Evolutionary conservation across 2,113 vertebrate genomes (phyloP).

Genomic region (Sinocyclocheilus rhinocerous): DNA sequence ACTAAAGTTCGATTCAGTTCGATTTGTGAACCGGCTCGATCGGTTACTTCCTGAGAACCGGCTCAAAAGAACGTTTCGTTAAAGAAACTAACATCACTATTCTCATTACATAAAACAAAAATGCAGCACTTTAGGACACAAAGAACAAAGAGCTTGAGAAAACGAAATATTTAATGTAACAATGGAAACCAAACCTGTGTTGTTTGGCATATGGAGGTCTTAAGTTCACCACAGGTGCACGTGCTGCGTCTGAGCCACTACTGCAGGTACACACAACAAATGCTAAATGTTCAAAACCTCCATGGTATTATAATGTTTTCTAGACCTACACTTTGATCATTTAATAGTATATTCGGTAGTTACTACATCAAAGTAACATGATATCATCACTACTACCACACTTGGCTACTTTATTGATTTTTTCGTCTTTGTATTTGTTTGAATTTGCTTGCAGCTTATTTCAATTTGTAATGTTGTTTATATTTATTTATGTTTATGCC

Average conservation of each 20-base stretch:
- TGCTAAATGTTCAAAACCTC: background rate
- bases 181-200: background rate
- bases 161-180: background rate
- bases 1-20: too few species aligned
- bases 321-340: background rate
- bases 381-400: too few species aligned
- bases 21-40: too few species aligned
- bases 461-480: background rate
- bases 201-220: background rate
- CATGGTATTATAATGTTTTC: background rate
- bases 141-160: background rate
- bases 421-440: too few species aligned
- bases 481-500: background rate
- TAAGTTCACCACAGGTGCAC: background rate
- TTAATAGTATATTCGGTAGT: background rate
- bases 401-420: too few species aligned
- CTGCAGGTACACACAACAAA: background rate
- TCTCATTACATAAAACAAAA: background rate
- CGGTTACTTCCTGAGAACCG: too few species aligned
- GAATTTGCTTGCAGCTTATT: too few species aligned
- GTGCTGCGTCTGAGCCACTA: background rate
- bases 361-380: too few species aligned
- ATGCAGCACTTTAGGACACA: background rate
- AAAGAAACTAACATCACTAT: background rate
- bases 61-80: too few species aligned